Percentiles rank a stretch among this genome's conserved stretches.
Evolutionary conservation across 1,140 invertebrate genomes (phyloP).

Genomic region (Aricia agestis): DNA sequence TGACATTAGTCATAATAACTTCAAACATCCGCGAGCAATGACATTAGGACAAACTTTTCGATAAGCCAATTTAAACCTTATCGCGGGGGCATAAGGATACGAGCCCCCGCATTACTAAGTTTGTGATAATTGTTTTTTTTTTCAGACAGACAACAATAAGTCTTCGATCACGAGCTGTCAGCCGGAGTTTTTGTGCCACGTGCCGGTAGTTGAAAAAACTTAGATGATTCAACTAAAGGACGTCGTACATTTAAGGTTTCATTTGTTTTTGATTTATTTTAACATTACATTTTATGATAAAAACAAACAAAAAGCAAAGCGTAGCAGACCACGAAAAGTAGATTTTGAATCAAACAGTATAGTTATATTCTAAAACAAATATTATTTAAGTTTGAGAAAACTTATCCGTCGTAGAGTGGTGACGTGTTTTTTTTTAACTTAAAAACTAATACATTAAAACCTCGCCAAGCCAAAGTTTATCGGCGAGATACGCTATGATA

Average conservation of each 20-base stretch:
- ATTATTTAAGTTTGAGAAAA: too few relatives aligned
- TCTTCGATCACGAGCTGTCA: conserved; percentile 26
- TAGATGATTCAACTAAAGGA: conserved; percentile 1
- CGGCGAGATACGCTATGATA: too few relatives aligned
- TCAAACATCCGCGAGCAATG: neutral
- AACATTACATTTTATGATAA: neutral
- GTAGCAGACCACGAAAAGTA: neutral
- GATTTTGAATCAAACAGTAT: neutral
- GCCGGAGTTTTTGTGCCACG: conserved; percentile 21
- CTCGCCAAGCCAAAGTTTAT: too few relatives aligned
- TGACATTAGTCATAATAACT: conserved; percentile 14
- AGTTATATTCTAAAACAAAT: too few relatives aligned
- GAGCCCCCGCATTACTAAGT: neutral
- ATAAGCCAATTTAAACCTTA: neutral
- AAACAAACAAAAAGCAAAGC: too few relatives aligned
- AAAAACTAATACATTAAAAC: too few relatives aligned
- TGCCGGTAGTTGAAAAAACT: conserved; percentile 16
- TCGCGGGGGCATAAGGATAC: neutral
- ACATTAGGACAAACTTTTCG: neutral
- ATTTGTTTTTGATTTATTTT: neutral
- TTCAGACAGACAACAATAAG: conserved; percentile 24
- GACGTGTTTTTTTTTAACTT: too few relatives aligned
- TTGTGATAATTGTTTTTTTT: conserved; percentile 14
- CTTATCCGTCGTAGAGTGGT: too few relatives aligned
- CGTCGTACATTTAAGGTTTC: neutral